Evolutionary conservation across 2,888 invertebrate species (phyloP), one percentile per base, ranked within the genome.

Genomic region (Cosmorhoe ocellata): DNA sequence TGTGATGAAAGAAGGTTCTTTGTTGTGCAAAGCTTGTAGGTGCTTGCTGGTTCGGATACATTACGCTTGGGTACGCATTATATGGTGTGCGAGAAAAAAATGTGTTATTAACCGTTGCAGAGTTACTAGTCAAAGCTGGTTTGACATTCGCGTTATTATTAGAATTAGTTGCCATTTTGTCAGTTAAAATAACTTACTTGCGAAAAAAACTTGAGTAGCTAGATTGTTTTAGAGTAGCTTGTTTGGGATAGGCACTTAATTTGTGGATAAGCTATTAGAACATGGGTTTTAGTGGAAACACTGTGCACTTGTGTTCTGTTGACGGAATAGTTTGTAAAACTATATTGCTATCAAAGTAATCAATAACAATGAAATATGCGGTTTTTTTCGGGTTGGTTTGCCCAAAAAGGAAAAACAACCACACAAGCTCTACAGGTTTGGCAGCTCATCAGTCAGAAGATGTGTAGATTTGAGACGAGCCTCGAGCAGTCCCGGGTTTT

Each of bases 401-500:
- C 2, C 24, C 22, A 14, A 38, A 33, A 10, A 38, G 28, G 12
- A 13, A 18, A 3, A 38, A 10, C 13, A 18, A 10, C 3, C 9
- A 3, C 33, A 10, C 13, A 18, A 10, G 2, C 9, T 39, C 14
- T 52, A 52, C 8, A 30, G 11, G n/a, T 27, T 32, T 1, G 13
- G 13, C 0, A 44, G 9, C 27, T 52, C 52, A 4, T 40, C 22
- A 9, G 39, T 13, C 2, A 48, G 39, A 0, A 40, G 26, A 24
- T 44, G n/a, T 0, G 47, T 12, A 1, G 31, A 27, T 9, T 22
- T 39, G 2, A 52, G 26, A 3, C 47, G 43, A n/a, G 34, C 36
- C 13, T 36, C 43, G n/a, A 52, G 26, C 2, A 52, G 9, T 0
- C 52, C 52, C 0, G 52, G 52, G 13, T 52, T 52, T 14, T 43